Evolutionary conservation across 2,888 invertebrate genomes (phyloP), one percentile per base, ranked within the genome.

Genomic region (Mesochorus sp.): DNA sequence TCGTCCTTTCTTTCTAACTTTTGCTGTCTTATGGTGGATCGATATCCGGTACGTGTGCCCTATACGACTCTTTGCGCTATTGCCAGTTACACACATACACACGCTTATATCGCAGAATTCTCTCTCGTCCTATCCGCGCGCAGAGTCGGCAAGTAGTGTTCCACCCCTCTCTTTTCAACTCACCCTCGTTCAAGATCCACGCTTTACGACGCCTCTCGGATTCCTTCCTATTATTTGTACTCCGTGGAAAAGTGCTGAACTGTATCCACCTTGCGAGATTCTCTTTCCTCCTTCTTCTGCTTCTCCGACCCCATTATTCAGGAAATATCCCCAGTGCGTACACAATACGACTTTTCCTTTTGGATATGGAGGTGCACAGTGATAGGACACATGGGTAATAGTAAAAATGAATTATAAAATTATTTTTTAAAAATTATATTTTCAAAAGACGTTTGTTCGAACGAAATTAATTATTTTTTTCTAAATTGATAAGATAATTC

Each of bases 221-320:
- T 77, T 77, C 76, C 67, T 76, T 76, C 76, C 66, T 76, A 67
- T 79, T 79, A 79, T 79, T 79, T 79, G 72, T 79, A 76, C 72
- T 53, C 37, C 62, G 49, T 49, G 62, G 67, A 67, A 71, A 72
- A 67, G 76, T 73, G 67, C 71, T 76, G 76, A 76, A 79, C 72
- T 70, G 72, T 61, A 79, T 76, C 79, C 73, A 76, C 59, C 79
- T 61, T 39, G 55, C 51, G 21, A 39, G 68, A 21, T 74, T 53
- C 51, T 12, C n/a, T 5, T 47, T 10, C 12, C 53, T 37, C 51
- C 19, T 37, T 53, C 12, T 39, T 28, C 28, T n/a, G n/a, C 19
- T 37, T 14, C n/a, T 28, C 55, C 28, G 6, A 3, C 3, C 19
- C 47, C 47, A n/a, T n/a, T n/a, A n/a, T n/a, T n/a, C n/a, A n/a